Conservation (phyloP, 2,888 invertebrate genomes). For the Drosophila niveifrons region DNA sequence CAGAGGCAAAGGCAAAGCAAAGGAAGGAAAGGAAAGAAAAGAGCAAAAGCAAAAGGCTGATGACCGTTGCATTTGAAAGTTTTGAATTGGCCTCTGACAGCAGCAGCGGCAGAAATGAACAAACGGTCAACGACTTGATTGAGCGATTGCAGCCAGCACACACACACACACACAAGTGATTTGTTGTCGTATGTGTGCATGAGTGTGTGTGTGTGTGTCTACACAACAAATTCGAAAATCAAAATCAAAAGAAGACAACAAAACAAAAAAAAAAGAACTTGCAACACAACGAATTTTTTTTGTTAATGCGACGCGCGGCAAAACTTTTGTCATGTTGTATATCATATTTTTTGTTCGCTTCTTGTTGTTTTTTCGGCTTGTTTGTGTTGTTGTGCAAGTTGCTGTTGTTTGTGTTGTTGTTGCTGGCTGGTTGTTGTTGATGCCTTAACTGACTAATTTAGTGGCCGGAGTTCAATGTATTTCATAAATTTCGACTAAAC, state of each 20-base stretch:
- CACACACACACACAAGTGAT: conserved; percentile 6
- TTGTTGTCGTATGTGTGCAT: conserved; percentile 3
- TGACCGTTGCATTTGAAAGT: conserved; percentile 53
- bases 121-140: conserved; percentile 70
- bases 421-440: conserved; percentile 25
- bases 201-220: conserved; percentile 23
- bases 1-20: conserved; percentile 1
- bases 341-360: conserved; percentile 40
- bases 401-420: conserved; percentile 31
- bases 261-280: conserved; percentile 22
- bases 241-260: conserved; percentile 4
- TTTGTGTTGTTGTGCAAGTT: conserved; percentile 16
- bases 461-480: conserved; percentile 79
- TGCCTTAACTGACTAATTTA: conserved; percentile 78
- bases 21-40: background rate
- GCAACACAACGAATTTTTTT: conserved; percentile 60
- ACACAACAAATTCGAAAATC: conserved; percentile 18
- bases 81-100: conserved; percentile 48
- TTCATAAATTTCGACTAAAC: conserved; percentile 81
- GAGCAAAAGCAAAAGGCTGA: conserved; percentile 14
- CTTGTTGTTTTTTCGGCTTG: conserved; percentile 17
- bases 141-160: conserved; percentile 47
- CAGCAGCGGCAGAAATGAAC: conserved; percentile 28
- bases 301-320: conserved; percentile 70
- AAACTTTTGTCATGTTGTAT: conserved; percentile 74